A percentile compares a stretch with the other conserved stretches of the same genome.
These are phyloP conservation scores for Actinia equina DNA, from an alignment of 64 coral and sea anemone species.

Conservation along the genomic window DNA sequence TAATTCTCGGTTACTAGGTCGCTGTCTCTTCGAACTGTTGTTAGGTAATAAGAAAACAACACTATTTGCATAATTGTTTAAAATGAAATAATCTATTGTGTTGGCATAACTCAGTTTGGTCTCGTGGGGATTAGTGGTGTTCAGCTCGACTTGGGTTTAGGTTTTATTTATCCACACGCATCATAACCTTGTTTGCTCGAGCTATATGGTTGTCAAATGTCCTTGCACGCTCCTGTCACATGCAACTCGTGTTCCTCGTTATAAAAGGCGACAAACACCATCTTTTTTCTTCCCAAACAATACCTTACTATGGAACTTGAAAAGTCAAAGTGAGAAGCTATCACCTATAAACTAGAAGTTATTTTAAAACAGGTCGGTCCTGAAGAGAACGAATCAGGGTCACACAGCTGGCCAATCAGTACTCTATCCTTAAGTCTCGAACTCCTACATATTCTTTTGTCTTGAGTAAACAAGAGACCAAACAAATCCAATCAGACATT, in stretches of 20 bases:
- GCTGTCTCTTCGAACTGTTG: background rate
- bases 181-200: background rate
- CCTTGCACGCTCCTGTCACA: background rate
- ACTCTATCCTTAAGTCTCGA: background rate
- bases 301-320: background rate
- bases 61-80: background rate
- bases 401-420: background rate
- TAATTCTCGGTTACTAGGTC: background rate
- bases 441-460: background rate
- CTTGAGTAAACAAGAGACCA: background rate
- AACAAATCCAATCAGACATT: constrained; percentile 7
- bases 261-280: too few relatives aligned
- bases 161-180: background rate
- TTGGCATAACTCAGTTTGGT: background rate
- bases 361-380: background rate
- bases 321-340: background rate
- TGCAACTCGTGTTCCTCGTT: background rate
- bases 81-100: background rate
- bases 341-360: background rate
- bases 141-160: background rate
- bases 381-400: background rate
- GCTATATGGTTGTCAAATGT: background rate
- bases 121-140: background rate
- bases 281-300: background rate
- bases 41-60: background rate